These are phyloP conservation scores for Cladopsammia gracilis DNA, from an alignment of 64 coral and sea anemone species.

Conservation along the genomic window DNA sequence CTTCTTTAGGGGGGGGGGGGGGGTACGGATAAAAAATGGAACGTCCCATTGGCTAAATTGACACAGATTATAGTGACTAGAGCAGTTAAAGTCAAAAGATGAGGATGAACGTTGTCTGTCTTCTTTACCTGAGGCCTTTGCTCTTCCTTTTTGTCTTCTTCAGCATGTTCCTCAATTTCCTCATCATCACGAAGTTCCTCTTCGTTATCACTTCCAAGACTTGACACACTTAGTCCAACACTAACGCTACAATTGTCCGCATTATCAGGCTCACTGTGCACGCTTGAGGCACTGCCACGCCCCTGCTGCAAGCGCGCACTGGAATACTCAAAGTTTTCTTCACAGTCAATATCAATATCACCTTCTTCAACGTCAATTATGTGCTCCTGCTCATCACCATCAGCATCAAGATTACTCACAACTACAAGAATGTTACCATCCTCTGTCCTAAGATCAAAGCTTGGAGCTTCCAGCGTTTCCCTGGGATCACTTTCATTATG, in stretches of 20 bases:
- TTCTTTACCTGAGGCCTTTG: conserved; percentile 8
- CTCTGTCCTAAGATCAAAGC: conserved; percentile 82
- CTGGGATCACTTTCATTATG: conserved; percentile 45
- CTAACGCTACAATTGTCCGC: conserved; percentile 89
- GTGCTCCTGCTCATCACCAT: conserved; percentile 40
- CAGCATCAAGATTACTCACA: conserved; percentile 52
- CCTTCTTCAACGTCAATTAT: conserved; percentile 46
- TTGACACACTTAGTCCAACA: conserved; percentile 84
- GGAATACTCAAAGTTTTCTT: conserved; percentile 81
- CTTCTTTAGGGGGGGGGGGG: too few species aligned
- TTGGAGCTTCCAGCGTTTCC: conserved; percentile 31
- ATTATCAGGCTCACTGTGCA: conserved; percentile 80
- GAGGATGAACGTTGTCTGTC: not conserved
- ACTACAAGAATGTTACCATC: conserved; percentile 75
- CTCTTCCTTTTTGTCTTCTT: not conserved
- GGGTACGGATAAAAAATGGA: too few species aligned
- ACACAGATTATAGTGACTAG: too few species aligned
- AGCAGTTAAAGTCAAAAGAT: too few species aligned
- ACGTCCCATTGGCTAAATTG: too few species aligned
- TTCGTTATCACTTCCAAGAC: conserved; percentile 86
- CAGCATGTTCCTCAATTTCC: conserved; percentile 33
- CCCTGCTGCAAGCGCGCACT: conserved; percentile 66
- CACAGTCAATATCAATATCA: conserved; percentile 73
- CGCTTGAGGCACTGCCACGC: conserved; percentile 78
- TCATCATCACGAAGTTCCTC: conserved; percentile 5